Evolutionary conservation across 2,888 invertebrate species (phyloP).

Genomic region (Bellardia pandia): DNA sequence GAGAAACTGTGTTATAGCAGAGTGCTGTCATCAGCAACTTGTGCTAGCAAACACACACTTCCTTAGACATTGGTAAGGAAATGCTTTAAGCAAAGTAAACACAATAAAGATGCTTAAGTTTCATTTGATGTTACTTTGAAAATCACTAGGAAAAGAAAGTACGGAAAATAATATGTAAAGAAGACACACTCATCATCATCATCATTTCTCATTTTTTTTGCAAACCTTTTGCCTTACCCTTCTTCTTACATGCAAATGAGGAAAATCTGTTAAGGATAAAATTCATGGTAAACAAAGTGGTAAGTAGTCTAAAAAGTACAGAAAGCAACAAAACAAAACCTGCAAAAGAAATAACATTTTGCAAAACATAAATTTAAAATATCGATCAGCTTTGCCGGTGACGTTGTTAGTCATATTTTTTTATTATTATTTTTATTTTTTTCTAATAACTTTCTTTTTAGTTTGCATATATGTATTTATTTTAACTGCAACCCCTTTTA

Average conservation of each 20-base stretch:
- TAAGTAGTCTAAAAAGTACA: conserved; percentile 53
- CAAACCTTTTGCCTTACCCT: conserved; percentile 3
- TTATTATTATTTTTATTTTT: conserved; percentile 46
- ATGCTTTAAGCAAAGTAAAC: conserved; percentile 73
- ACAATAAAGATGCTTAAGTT: conserved; percentile 73
- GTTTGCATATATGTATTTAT: not conserved
- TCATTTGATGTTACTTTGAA: conserved; percentile 72
- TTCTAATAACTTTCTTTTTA: not conserved
- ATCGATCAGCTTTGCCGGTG: conserved; percentile 64
- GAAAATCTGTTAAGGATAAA: conserved; percentile 60
- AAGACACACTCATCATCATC: conserved; percentile 60
- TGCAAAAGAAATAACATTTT: conserved; percentile 22
- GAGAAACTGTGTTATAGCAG: conserved; percentile 64
- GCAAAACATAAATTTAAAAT: conserved; percentile 68
- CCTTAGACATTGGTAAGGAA: conserved; percentile 62
- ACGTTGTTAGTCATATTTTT: conserved; percentile 20
- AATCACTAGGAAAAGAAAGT: conserved; percentile 41
- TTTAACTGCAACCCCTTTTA: conserved; percentile 35
- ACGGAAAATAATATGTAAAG: conserved; percentile 21
- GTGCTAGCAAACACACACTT: not conserved
- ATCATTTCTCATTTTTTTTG: conserved; percentile 41
- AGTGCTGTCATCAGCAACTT: conserved; percentile 60
- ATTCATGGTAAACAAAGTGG: conserved; percentile 57
- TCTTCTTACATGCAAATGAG: conserved; percentile 66
- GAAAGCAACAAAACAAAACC: conserved; percentile 49